Evolutionary conservation across 2,888 invertebrate species (phyloP).

Genomic region (Trichogramma evanescens): DNA sequence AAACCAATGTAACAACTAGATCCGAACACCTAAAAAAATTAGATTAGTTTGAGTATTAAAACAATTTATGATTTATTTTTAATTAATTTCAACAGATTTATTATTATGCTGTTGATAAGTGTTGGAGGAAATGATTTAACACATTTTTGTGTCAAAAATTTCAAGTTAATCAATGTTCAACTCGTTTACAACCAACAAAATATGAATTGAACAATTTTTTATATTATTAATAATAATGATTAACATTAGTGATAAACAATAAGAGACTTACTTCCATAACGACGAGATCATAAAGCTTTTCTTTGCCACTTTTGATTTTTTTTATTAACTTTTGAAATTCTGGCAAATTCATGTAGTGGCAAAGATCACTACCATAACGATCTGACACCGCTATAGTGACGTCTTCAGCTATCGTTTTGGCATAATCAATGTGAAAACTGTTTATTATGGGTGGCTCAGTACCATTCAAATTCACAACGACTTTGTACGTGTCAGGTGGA

Average conservation of each 20-base stretch:
- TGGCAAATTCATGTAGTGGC: conserved; percentile 25
- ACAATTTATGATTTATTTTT: background rate
- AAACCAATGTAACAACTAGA: conserved; percentile 30
- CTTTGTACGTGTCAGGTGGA: conserved; percentile 34
- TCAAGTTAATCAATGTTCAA: too few species aligned
- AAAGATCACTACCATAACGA: conserved; percentile 24
- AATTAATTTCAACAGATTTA: too few species aligned
- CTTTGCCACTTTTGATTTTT: conserved; percentile 5
- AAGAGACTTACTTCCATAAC: conserved; percentile 31
- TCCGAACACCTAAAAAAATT: conserved; percentile 22
- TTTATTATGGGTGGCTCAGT: conserved; percentile 20
- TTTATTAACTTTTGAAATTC: conserved; percentile 29
- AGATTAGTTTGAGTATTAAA: background rate
- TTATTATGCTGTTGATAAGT: too few species aligned
- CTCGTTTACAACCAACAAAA: too few species aligned
- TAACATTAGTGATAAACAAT: background rate
- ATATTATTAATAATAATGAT: too few species aligned
- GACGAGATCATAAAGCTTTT: conserved; percentile 32
- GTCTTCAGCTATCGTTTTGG: background rate
- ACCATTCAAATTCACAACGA: conserved; percentile 33
- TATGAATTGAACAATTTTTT: too few species aligned
- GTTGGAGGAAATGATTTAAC: too few species aligned
- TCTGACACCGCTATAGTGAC: conserved; percentile 2
- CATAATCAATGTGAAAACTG: conserved; percentile 18
- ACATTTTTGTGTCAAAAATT: too few species aligned